Conservation (phyloP, 2,113 vertebrate species). For the Lichenostomus cassidix region DNA sequence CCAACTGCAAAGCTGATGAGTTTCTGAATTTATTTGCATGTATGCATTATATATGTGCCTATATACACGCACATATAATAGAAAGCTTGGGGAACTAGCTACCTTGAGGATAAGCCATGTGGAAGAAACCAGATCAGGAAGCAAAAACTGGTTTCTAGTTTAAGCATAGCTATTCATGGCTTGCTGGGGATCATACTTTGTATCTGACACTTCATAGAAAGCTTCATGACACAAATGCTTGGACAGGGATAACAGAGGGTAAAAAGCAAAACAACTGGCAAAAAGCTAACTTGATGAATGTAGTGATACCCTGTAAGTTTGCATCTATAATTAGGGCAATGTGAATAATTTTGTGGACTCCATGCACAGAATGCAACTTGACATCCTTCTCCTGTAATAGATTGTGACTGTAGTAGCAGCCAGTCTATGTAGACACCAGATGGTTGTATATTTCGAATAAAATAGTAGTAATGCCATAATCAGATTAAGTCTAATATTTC, state of each 20-base stretch:
- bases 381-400: not conserved
- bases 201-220: not conserved
- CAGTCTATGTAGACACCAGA: not conserved
- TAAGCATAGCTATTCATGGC: not conserved
- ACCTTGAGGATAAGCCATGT: not conserved
- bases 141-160: not conserved
- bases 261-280: not conserved
- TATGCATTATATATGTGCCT: not conserved
- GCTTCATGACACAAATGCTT: not conserved
- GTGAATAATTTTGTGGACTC: not conserved
- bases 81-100: not conserved
- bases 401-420: not conserved
- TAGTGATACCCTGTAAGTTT: not conserved
- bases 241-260: not conserved
- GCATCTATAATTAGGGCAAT: not conserved
- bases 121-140: not conserved
- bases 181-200: not conserved
- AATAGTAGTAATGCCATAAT: not conserved
- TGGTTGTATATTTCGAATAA: not conserved
- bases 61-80: not conserved
- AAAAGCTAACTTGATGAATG: not conserved
- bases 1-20: not conserved
- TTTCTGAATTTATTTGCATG: not conserved
- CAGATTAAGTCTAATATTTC: not conserved
- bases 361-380: not conserved